A percentile compares a stretch with the other conserved stretches of the same genome.
Conservation (phyloP, 2,113 vertebrate species). For the mouse (Mus musculus) region DNA sequence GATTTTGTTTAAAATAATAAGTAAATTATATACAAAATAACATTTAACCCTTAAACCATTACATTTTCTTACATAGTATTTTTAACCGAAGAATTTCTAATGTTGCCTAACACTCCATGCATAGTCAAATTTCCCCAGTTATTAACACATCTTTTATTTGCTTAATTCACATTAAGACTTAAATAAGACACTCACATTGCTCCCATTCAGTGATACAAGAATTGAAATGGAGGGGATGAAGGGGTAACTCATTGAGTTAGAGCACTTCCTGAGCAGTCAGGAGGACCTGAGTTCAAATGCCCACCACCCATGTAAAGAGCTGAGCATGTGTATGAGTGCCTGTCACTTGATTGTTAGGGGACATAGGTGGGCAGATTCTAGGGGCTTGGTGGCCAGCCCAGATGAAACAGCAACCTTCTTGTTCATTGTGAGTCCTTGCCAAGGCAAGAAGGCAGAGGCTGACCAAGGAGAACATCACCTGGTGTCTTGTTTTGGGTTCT, state of each 20-base stretch:
- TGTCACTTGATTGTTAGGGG: not conserved
- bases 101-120: not conserved
- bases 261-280: not conserved
- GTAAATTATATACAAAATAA: not conserved
- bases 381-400: not conserved
- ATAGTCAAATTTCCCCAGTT: not conserved
- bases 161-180: not conserved
- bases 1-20: not conserved
- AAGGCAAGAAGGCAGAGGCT: not conserved
- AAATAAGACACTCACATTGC: not conserved
- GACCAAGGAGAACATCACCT: not conserved
- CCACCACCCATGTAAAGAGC: too few species aligned
- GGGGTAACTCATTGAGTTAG: not conserved
- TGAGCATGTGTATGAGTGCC: too few species aligned
- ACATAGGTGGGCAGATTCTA: not conserved
- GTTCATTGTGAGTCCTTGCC: not conserved
- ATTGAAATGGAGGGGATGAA: not conserved
- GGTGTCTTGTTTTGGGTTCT: not conserved
- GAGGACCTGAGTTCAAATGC: not conserved
- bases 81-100: not conserved
- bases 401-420: not conserved
- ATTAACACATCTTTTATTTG: not conserved
- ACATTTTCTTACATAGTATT: not conserved
- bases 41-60: not conserved
- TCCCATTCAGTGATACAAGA: not conserved